A percentile compares a stretch with the other conserved stretches of the same genome.
phyloP scores from a whole-genome alignment of 2,113 vertebrate genomes.

The Oceanites oceanicus region DNA sequence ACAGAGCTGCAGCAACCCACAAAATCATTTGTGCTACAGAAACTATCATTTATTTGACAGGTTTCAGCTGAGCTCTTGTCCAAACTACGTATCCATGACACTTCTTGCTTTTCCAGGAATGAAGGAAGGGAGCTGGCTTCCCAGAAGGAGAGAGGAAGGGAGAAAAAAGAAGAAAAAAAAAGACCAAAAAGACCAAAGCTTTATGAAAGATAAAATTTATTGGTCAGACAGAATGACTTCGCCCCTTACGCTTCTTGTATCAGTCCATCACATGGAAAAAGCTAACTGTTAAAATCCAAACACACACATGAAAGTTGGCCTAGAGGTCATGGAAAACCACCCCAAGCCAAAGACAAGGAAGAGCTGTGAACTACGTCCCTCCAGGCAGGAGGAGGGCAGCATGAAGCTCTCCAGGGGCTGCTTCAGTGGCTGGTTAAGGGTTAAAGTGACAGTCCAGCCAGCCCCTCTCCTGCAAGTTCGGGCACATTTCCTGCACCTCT shows the following conservation, averaged over 20 bases:
- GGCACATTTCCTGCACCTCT: background rate
- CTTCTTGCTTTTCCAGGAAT: background rate
- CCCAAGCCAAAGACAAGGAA: background rate
- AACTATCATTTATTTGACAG: background rate
- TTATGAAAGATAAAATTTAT: background rate
- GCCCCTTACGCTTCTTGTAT: background rate
- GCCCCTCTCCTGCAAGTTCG: background rate
- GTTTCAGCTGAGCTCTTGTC: background rate
- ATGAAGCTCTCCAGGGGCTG: background rate
- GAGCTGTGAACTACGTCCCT: background rate
- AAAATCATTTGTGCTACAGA: background rate
- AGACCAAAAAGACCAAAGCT: background rate
- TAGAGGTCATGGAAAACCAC: background rate
- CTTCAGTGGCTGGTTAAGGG: background rate
- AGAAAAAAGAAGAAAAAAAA: fast-evolving
- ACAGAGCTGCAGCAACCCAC: background rate
- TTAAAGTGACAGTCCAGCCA: background rate
- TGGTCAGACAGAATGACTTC: background rate
- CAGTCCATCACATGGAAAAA: background rate
- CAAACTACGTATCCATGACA: fast-evolving
- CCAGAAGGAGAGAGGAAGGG: background rate
- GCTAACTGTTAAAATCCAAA: background rate
- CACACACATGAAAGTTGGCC: fast-evolving
- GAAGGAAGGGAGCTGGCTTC: background rate
- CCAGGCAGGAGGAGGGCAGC: background rate